Evolutionary conservation across 2,797 vertebrate species (phyloP).

Genomic region (Falco novaeseelandiae): DNA sequence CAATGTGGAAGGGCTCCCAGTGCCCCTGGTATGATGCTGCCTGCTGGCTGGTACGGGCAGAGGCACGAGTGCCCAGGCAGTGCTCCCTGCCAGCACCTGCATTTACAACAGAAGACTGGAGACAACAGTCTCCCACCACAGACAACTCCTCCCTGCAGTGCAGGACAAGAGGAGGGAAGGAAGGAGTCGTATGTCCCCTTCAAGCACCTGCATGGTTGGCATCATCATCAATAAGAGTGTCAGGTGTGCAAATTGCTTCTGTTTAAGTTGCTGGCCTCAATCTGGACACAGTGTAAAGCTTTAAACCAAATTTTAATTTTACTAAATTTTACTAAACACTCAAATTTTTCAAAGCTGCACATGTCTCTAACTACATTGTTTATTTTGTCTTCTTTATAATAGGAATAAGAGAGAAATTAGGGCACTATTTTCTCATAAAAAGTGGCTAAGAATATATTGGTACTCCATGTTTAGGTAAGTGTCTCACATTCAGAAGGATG

Average conservation of each 20-base stretch:
- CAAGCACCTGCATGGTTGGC: not conserved
- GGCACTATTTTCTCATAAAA: not conserved
- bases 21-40: rapidly evolving
- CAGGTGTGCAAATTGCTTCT: not conserved
- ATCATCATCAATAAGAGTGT: not conserved
- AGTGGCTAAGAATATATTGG: not conserved
- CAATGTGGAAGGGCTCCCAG: rapidly evolving
- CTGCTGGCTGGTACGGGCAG: not conserved
- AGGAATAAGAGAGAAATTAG: not conserved
- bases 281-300: not conserved
- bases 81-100: not conserved
- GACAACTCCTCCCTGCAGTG: rapidly evolving
- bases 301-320: not conserved
- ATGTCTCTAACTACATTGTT: not conserved
- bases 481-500: not conserved
- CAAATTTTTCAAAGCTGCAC: not conserved
- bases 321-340: not conserved
- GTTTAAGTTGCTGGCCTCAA: not conserved
- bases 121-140: not conserved
- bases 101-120: not conserved
- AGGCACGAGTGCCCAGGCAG: not conserved
- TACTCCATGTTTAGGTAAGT: not conserved
- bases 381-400: not conserved
- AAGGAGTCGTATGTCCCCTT: not conserved
- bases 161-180: not conserved